Evolutionary conservation across 2,888 invertebrate genomes (phyloP).

Genomic region (Tinea semifulvella): DNA sequence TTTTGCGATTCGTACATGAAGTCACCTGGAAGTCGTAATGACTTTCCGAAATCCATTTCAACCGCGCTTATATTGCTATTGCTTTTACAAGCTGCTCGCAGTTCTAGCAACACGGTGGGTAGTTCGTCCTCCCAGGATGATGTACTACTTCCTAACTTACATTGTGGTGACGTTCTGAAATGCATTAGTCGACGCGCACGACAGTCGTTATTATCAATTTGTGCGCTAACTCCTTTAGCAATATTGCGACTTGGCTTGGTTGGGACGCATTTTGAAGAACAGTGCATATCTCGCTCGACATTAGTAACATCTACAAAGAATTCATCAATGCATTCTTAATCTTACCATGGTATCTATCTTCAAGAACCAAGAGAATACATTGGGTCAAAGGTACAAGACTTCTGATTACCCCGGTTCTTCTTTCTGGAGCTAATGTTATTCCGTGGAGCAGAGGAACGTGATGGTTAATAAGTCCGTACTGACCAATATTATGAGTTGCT

Average conservation of each 20-base stretch:
- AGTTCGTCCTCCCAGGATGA: not conserved
- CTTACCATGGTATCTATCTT: constrained; percentile 21
- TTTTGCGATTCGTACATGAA: not conserved
- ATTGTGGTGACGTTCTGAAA: not conserved
- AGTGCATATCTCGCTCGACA: constrained; percentile 14
- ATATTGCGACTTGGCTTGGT: constrained; percentile 22
- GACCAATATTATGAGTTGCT: constrained; percentile 20
- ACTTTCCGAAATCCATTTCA: not conserved
- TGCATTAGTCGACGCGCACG: too few relatives aligned
- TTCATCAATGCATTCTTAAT: constrained; percentile 17
- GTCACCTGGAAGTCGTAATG: not conserved
- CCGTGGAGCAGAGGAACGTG: constrained; percentile 20
- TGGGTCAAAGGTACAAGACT: constrained; percentile 21
- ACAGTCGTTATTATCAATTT: constrained; percentile 23
- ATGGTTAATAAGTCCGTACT: constrained; percentile 18
- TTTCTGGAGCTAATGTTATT: constrained; percentile 20
- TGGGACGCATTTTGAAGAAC: constrained; percentile 17
- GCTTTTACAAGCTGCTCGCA: not conserved
- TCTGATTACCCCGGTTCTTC: constrained; percentile 20
- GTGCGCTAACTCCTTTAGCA: constrained; percentile 24
- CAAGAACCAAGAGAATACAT: constrained; percentile 19
- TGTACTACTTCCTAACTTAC: not conserved
- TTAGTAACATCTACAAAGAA: constrained; percentile 25
- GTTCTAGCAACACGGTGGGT: not conserved
- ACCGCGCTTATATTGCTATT: not conserved